Conservation (phyloP, 2,888 invertebrate genomes). For the Flexamia atlantica region DNA sequence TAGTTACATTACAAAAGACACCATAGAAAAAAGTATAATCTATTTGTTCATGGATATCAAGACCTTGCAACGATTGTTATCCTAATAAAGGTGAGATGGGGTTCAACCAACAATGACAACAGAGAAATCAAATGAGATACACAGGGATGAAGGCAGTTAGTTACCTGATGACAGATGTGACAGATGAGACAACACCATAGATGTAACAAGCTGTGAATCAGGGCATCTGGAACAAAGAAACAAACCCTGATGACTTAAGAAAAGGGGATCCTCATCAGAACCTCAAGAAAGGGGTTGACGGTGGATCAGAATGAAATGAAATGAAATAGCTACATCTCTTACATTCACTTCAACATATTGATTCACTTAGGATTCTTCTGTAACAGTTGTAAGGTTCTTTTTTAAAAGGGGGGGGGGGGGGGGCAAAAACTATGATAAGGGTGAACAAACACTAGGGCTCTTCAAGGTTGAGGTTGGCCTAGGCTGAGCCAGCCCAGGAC, state of each 20-base stretch:
- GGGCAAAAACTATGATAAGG: too few species aligned
- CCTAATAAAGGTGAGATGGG: not conserved
- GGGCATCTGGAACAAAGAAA: constrained; percentile 23
- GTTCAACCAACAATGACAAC: not conserved
- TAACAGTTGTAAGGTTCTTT: too few species aligned
- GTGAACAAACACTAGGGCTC: too few species aligned
- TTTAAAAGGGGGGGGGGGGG: too few species aligned
- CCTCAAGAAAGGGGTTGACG: not conserved
- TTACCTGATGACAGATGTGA: constrained; percentile 38
- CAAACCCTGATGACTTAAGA: not conserved
- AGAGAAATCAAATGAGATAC: not conserved
- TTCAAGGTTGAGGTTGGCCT: too few species aligned
- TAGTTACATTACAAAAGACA: too few species aligned
- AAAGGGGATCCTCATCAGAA: not conserved
- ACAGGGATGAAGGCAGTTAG: not conserved
- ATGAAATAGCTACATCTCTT: too few species aligned
- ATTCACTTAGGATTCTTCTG: too few species aligned
- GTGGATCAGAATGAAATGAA: too few species aligned
- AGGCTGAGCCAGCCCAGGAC: too few species aligned
- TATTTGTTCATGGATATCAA: not conserved
- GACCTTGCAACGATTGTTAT: not conserved
- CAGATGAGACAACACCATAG: constrained; percentile 42
- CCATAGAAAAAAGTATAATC: too few species aligned
- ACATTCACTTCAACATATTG: too few species aligned
- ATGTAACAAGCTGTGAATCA: constrained; percentile 14